Evolutionary conservation across 2,888 invertebrate genomes (phyloP).

Genomic region (Eupithecia pulchellata): DNA sequence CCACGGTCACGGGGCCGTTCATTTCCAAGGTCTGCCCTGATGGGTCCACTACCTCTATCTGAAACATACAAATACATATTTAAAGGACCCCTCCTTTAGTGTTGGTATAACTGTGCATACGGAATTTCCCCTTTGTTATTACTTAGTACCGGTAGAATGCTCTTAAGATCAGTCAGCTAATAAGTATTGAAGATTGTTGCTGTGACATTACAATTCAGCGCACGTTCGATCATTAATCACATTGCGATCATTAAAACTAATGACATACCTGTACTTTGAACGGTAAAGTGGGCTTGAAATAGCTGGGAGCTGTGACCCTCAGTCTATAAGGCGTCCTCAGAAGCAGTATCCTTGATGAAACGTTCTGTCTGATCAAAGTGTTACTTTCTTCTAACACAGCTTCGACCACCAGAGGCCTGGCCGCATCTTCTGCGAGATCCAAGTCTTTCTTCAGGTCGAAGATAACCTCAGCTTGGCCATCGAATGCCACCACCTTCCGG

Average conservation of each 20-base stretch:
- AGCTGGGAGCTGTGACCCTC: constrained; percentile 93
- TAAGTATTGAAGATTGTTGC: constrained; percentile 2
- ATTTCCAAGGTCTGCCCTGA: constrained; percentile 64
- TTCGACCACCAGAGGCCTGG: constrained; percentile 92
- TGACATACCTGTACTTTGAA: constrained; percentile 88
- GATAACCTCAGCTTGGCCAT: constrained; percentile 88
- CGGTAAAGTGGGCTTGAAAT: constrained; percentile 95
- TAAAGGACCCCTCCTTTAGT: too few relatives aligned
- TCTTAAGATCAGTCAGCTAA: too few relatives aligned
- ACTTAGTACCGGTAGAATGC: too few relatives aligned
- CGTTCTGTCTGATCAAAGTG: constrained; percentile 93
- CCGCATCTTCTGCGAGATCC: constrained; percentile 91
- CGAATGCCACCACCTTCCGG: constrained; percentile 89
- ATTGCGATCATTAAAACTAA: constrained; percentile 29
- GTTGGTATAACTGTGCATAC: too few relatives aligned
- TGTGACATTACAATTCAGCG: constrained; percentile 17
- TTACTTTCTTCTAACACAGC: constrained; percentile 96
- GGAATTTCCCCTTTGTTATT: too few relatives aligned
- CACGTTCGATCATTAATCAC: constrained; percentile 31
- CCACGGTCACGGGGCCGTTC: constrained; percentile 70
- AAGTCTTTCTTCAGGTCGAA: constrained; percentile 91
- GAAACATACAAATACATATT: neutral
- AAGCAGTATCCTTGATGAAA: constrained; percentile 87
- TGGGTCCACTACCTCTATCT: constrained; percentile 75
- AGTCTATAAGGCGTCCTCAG: constrained; percentile 85